phyloP scores from a whole-genome alignment of 2,113 vertebrate genomes.

The Pseudorhombus dupliciocellatus region DNA sequence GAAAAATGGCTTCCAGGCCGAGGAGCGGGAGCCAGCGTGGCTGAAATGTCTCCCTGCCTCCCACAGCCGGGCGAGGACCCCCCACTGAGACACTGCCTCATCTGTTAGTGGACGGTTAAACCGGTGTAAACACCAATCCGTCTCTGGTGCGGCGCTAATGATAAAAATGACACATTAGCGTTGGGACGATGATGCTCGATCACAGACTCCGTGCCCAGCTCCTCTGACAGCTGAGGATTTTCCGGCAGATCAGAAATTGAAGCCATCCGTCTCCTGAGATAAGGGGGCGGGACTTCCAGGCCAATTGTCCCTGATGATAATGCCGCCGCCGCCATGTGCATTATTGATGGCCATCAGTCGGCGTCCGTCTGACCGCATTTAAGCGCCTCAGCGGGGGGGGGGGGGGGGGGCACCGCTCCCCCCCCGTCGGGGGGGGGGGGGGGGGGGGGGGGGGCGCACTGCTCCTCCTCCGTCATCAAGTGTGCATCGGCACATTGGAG shows the following conservation, averaged over 20 bases:
- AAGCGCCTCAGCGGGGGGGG: conserved; percentile 72
- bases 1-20: conserved; percentile 63
- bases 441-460: conserved; percentile 38
- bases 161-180: conserved; percentile 63
- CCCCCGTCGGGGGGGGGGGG: conserved; percentile 31
- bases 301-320: conserved; percentile 64
- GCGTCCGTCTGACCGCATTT: conserved; percentile 73
- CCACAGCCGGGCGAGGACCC: conserved; percentile 51
- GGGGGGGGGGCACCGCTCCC: conserved; percentile 30
- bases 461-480: conserved; percentile 47
- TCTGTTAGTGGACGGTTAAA: conserved; percentile 48
- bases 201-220: conserved; percentile 20
- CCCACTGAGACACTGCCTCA: conserved; percentile 65
- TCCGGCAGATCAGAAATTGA: conserved; percentile 61
- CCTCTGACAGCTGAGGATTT: conserved; percentile 7
- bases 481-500: conserved; percentile 32
- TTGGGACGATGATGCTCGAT: conserved; percentile 46
- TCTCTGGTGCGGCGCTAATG: conserved; percentile 34
- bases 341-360: conserved; percentile 81
- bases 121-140: conserved; percentile 51
- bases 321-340: conserved; percentile 56
- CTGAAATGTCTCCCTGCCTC: conserved; percentile 13
- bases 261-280: conserved; percentile 65
- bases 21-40: conserved; percentile 35
- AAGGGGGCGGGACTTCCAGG: conserved; percentile 32